Conservation (phyloP, 2,797 vertebrate genomes). For the Microctenopoma steveboyesi region DNA sequence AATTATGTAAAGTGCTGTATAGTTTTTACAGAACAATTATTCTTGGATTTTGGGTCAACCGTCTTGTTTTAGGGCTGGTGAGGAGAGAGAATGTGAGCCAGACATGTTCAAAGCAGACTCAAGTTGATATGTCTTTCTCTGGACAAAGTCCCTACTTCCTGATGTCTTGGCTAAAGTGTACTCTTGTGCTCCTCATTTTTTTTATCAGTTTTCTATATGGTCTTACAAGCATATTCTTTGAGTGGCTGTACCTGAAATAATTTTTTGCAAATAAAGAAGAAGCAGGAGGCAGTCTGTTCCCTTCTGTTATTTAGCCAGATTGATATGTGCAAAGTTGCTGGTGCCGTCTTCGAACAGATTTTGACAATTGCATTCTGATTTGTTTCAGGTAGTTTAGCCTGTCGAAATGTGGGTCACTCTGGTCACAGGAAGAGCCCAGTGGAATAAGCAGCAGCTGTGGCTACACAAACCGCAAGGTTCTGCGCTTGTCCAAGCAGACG, state of each 20-base stretch:
- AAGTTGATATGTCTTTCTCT: conserved; percentile 8
- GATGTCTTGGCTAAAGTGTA: conserved; percentile 12
- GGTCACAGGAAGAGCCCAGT: conserved; percentile 88
- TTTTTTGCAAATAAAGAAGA: conserved; percentile 26
- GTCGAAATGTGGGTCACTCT: conserved; percentile 86
- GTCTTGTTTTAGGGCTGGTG: conserved; percentile 21
- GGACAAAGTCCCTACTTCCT: not conserved
- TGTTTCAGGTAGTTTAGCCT: conserved; percentile 88
- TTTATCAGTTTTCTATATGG: conserved; percentile 7
- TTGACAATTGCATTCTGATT: conserved; percentile 33
- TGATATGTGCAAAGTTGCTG: not conserved
- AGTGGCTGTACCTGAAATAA: conserved; percentile 11
- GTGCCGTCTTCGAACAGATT: not conserved
- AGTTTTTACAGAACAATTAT: not conserved
- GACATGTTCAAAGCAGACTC: conserved; percentile 17
- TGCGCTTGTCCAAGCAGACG: conserved; percentile 55
- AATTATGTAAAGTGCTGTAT: too few species aligned
- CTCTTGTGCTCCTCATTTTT: conserved; percentile 7
- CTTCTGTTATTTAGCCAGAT: conserved; percentile 6
- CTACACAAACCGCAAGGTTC: conserved; percentile 32
- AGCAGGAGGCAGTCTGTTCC: not conserved
- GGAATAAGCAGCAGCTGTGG: conserved; percentile 80
- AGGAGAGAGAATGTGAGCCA: conserved; percentile 19
- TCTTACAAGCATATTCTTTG: conserved; percentile 5
- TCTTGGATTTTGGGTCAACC: conserved; percentile 6